Base-by-base conservation (phyloP, 2,797 vertebrate species). In the Sebastes cheni region DNA sequence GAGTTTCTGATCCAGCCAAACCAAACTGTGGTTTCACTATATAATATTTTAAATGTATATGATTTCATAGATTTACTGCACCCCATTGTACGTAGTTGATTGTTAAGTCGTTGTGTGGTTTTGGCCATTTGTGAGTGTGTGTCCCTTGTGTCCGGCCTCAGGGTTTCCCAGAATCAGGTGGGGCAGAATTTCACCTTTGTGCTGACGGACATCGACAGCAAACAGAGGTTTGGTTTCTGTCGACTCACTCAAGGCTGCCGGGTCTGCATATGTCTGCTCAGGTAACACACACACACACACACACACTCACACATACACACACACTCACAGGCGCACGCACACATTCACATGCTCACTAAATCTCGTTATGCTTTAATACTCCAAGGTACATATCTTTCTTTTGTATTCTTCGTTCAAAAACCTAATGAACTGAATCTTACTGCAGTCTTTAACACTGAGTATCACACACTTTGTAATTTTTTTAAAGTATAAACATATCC, bases 121-220 rank as follows among this genome's bases (percentile, higher is more conserved):
- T 70, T 32, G 54, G 3, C 14, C 7, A 13, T 67, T 56, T 61
- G 1, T 82, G 18, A 52, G 20, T 56, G 7, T 62, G 54, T 81
- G 52, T 84, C 3, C 13, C 23, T 13, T 66, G 6, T 86, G 25
- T 85, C 36, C 2, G 67, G 79, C 69, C 67, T 6, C 91, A 99
- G 98, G 93, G 97, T 97, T 25, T 96, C 97, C 22, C 97, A 96
- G 90, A 97, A 94, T 87, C 98, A 99, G 88, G 96, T 99, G 88
- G 98, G 98, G 86, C 98, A 99, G 93, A 98, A 99, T 94, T 99
- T 99, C 89, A 97, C 98, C 74, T 99, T 99, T 82, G 98, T 99
- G 88, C 97, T 99, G 79, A 99, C 98, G 60, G 98, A 99, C 95
- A 98, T 99, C 72, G 97, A 99, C 84, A 96, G 98, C 93, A 99